These are phyloP conservation scores for Synergus umbraculus DNA, from an alignment of 2,888 invertebrate genomes.

Conservation along the genomic window DNA sequence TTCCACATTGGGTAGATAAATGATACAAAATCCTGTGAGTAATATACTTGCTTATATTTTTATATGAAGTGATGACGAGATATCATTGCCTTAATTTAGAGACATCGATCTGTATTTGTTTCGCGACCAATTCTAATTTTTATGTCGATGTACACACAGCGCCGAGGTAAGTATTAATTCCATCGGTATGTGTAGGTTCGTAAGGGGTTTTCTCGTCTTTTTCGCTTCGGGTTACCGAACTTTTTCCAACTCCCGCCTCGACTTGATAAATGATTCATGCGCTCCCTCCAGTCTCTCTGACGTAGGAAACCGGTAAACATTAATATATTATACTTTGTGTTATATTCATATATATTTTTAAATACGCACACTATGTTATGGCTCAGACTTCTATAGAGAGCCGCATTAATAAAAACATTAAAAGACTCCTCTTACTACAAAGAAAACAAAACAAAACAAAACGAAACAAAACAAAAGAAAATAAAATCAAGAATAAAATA, in stretches of 20 bases:
- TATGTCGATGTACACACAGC: constrained; percentile 15
- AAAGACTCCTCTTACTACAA: neutral
- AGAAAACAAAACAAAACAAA: neutral
- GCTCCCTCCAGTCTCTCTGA: neutral
- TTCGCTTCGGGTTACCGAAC: constrained; percentile 37
- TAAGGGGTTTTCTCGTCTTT: constrained; percentile 24
- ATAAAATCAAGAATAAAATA: neutral
- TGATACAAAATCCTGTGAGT: no score
- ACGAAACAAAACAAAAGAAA: neutral
- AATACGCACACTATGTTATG: neutral
- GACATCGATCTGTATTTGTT: no score
- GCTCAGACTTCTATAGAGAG: neutral
- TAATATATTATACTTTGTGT: constrained; percentile 38
- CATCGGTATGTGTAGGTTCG: constrained; percentile 12
- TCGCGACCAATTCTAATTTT: constrained; percentile 10
- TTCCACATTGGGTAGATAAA: no score
- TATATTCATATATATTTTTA: constrained; percentile 23
- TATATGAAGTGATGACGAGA: no score
- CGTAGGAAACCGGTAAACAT: constrained; percentile 31
- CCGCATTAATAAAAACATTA: constrained; percentile 25
- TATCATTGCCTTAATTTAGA: no score
- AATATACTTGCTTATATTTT: no score
- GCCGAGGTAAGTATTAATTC: constrained; percentile 12
- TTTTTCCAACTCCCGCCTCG: constrained; percentile 35
- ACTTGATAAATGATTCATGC: constrained; percentile 40